A percentile compares a stretch with the other conserved stretches of the same genome.
Conservation (phyloP, 2,888 invertebrate genomes). For the Dastarcus helophoroides region DNA sequence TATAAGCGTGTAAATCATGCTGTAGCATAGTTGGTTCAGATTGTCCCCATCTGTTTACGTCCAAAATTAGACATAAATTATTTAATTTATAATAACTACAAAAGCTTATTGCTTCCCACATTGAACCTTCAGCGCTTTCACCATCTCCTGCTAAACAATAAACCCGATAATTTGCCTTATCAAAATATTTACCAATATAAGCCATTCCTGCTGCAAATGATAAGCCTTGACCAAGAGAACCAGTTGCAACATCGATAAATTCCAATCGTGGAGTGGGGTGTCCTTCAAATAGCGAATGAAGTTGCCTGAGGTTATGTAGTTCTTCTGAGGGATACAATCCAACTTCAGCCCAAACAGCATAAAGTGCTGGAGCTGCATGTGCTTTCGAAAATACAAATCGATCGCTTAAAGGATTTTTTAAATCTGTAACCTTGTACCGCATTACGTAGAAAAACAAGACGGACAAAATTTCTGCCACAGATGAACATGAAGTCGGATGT, state of each 20-base stretch:
- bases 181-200: constrained; percentile 74
- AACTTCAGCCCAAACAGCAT: constrained; percentile 94
- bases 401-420: constrained; percentile 8
- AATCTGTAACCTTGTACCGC: constrained; percentile 7
- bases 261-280: constrained; percentile 90
- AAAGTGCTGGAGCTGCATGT: constrained; percentile 90
- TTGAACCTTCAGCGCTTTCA: constrained; percentile 87
- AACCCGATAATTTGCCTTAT: constrained; percentile 71
- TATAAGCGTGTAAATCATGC: constrained; percentile 71
- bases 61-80: constrained; percentile 88
- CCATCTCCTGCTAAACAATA: constrained; percentile 92
- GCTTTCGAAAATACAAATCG: constrained; percentile 73
- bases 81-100: constrained; percentile 84
- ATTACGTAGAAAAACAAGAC: constrained; percentile 7
- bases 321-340: constrained; percentile 72
- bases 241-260: constrained; percentile 93
- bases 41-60: constrained; percentile 89
- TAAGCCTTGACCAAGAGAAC: constrained; percentile 87
- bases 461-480: constrained; percentile 7
- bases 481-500: constrained; percentile 9
- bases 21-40: constrained; percentile 83
- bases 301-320: constrained; percentile 69
- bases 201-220: constrained; percentile 92
- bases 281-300: constrained; percentile 85
- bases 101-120: constrained; percentile 91